Conservation (phyloP, 53 echinoderm and acorn worm genomes). For the Holothuria leucospilota region DNA sequence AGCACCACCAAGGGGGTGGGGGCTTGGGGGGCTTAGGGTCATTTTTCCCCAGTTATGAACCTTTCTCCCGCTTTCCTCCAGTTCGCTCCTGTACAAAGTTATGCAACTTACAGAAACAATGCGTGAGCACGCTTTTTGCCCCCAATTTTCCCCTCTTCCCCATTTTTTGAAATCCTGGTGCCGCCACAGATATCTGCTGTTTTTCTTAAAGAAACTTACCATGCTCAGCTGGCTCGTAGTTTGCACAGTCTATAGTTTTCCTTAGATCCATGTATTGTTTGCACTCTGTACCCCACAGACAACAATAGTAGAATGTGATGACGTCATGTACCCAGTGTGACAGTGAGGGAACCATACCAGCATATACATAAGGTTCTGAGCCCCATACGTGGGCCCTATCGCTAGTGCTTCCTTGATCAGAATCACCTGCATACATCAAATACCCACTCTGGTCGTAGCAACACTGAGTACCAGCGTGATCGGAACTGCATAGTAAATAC, state of each 20-base stretch:
- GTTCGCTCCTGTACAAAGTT: no score
- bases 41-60: no score
- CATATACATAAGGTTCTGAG: conserved; percentile 57
- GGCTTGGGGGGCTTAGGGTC: no score
- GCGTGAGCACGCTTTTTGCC: no score
- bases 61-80: no score
- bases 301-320: conserved; percentile 82
- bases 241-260: conserved; percentile 73
- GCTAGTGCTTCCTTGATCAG: conserved; percentile 68
- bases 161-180: no score
- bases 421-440: conserved; percentile 58
- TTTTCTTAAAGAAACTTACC: conserved; percentile 49
- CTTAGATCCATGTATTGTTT: conserved; percentile 67
- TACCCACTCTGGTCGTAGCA: conserved; percentile 61
- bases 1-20: no score
- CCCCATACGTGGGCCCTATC: conserved; percentile 73
- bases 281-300: conserved; percentile 76
- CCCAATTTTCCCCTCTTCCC: no score
- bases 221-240: conserved; percentile 62
- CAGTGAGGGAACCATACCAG: conserved; percentile 66
- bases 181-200: no score
- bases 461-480: conserved; percentile 64
- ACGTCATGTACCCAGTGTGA: conserved; percentile 90
- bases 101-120: no score
- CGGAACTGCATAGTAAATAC: background rate